Evolutionary conservation across 2,888 invertebrate species (phyloP).

Genomic region (Crioceris asparagi): DNA sequence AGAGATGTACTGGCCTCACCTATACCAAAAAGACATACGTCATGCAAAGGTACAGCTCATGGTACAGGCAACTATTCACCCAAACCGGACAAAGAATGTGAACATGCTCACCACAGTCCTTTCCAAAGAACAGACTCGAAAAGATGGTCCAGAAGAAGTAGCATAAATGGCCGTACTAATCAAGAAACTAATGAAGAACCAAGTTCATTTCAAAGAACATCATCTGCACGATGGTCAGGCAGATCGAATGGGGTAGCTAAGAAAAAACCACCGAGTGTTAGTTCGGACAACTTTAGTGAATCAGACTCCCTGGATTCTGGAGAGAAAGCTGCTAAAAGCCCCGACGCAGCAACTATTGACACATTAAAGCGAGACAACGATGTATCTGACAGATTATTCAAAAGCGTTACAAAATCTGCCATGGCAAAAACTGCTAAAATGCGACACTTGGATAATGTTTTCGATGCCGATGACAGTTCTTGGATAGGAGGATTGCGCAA

Average conservation of each 20-base stretch:
- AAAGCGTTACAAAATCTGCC: conserved; percentile 49
- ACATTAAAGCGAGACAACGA: conserved; percentile 21
- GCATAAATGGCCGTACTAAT: conserved; percentile 5
- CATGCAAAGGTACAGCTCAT: conserved; percentile 67
- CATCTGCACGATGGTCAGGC: conserved; percentile 16
- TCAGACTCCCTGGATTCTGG: conserved; percentile 50
- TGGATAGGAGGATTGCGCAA: conserved; percentile 28
- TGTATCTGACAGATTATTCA: conserved; percentile 42
- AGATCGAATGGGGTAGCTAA: conserved; percentile 22
- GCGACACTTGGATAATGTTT: conserved; percentile 44
- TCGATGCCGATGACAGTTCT: conserved; percentile 33
- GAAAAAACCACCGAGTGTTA: conserved; percentile 45
- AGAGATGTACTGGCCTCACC: conserved; percentile 30
- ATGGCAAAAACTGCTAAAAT: conserved; percentile 50
- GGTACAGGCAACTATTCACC: conserved; percentile 35
- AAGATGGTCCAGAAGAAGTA: conserved; percentile 40
- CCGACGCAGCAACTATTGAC: conserved; percentile 23
- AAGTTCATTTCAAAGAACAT: conserved; percentile 19
- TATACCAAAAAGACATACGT: conserved; percentile 51
- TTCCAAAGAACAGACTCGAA: conserved; percentile 39
- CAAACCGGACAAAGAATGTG: conserved; percentile 11
- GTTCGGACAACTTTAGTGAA: conserved; percentile 55
- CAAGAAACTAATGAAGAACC: conserved; percentile 21
- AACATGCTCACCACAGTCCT: conserved; percentile 35
- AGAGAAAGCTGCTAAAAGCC: conserved; percentile 21